These are phyloP conservation scores for Phymanthus crucifer DNA, from an alignment of 92 coral and sea anemone genomes.

Conservation along the genomic window DNA sequence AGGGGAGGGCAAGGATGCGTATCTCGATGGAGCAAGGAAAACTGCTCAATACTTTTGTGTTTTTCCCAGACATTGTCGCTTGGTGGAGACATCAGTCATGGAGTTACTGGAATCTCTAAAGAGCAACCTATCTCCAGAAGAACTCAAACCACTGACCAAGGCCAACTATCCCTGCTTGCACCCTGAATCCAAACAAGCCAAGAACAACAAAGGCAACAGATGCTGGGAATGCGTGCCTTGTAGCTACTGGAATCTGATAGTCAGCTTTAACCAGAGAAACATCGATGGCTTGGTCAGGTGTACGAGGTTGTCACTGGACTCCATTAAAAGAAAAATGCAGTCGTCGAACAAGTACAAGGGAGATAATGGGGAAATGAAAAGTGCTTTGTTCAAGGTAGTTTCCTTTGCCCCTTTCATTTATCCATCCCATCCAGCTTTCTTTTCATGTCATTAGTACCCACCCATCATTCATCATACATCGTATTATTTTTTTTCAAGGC, in stretches of 20 bases:
- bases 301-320: slow-evolving; percentile 84
- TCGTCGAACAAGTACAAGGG: slow-evolving; percentile 86
- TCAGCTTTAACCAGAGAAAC: slow-evolving; percentile 85
- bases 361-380: slow-evolving; percentile 62
- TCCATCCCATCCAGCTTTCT: not conserved
- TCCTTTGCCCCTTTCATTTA: not conserved
- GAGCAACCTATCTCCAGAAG: slow-evolving; percentile 65
- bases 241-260: slow-evolving; percentile 87
- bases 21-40: no score
- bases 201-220: slow-evolving; percentile 92
- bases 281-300: slow-evolving; percentile 87
- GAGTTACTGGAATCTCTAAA: slow-evolving; percentile 76
- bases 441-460: not conserved
- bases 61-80: slow-evolving; percentile 58
- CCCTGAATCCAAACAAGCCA: slow-evolving; percentile 94
- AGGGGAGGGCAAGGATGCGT: no score
- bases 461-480: not conserved
- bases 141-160: slow-evolving; percentile 66
- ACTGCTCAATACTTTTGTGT: not conserved
- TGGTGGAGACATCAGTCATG: slow-evolving; percentile 85
- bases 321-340: slow-evolving; percentile 90
- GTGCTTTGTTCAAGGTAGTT: slow-evolving; percentile 83
- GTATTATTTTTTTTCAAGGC: slow-evolving; percentile 73
- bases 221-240: slow-evolving; percentile 99
- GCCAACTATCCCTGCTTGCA: slow-evolving; percentile 80